phyloP scores from a whole-genome alignment of 2,113 vertebrate genomes.

The Cyphomyrus plagiostoma region DNA sequence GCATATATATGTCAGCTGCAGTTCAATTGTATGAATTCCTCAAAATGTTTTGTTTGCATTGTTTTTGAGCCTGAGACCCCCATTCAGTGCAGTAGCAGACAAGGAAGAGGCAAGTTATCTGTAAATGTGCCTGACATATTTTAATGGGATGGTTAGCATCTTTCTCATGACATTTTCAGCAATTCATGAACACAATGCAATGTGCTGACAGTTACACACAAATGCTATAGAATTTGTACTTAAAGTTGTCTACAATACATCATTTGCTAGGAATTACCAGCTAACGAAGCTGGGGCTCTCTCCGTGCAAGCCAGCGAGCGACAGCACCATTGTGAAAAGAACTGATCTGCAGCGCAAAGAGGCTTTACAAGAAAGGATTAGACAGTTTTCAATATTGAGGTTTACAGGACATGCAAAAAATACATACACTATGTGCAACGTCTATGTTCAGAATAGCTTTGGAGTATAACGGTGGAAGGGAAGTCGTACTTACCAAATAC shows the following conservation, averaged over 20 bases:
- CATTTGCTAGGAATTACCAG: background rate
- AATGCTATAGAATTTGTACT: background rate
- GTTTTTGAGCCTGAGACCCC: background rate
- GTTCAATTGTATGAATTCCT: background rate
- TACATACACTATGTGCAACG: background rate
- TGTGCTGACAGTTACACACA: background rate
- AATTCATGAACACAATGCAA: background rate
- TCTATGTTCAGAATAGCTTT: background rate
- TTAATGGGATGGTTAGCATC: background rate
- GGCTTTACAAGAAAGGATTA: background rate
- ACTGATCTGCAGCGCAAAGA: background rate
- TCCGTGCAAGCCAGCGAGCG: background rate
- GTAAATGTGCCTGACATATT: background rate
- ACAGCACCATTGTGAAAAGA: background rate
- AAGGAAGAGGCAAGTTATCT: background rate
- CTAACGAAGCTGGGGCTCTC: background rate
- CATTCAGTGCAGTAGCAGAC: background rate
- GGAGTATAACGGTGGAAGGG: background rate
- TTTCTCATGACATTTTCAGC: background rate
- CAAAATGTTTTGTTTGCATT: background rate
- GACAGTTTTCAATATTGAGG: background rate
- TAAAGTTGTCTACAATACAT: background rate
- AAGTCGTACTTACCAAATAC: conserved; percentile 55
- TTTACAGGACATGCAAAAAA: background rate
- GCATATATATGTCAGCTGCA: background rate